A percentile compares a stretch with the other conserved stretches of the same genome.
phyloP scores from a whole-genome alignment of 2,888 invertebrate genomes.

The Eilema caniola region DNA sequence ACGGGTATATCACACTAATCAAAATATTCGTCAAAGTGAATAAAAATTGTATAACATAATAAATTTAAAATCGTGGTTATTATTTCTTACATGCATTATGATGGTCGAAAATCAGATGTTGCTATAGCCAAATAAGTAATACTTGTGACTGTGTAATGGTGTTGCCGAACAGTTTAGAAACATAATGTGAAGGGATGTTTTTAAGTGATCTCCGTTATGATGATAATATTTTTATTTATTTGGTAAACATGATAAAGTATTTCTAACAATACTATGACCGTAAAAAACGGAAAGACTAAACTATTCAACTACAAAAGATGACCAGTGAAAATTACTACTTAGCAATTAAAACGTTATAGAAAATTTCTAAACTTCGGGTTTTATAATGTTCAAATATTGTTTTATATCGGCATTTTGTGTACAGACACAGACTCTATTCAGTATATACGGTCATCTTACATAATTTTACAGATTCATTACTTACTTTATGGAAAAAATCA shows the following conservation, averaged over 20 bases:
- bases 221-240: background rate
- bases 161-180: background rate
- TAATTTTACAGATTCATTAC: background rate
- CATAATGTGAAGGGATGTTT: background rate
- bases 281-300: background rate
- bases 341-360: too few relatives aligned
- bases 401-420: background rate
- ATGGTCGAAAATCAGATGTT: background rate
- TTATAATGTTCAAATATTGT: background rate
- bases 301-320: too few relatives aligned
- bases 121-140: background rate
- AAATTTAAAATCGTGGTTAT: background rate
- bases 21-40: background rate
- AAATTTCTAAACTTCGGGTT: background rate
- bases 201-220: background rate
- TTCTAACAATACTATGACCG: background rate
- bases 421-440: background rate
- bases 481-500: too few relatives aligned
- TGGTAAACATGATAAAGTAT: background rate
- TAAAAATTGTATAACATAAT: background rate
- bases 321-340: too few relatives aligned
- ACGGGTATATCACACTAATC: constrained; percentile 5
- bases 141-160: background rate
- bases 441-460: background rate
- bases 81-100: constrained; percentile 1